Percentiles rank a stretch among this genome's conserved stretches.
Evolutionary conservation across 2,113 vertebrate species (phyloP).

Genomic region (Columbina picui): DNA sequence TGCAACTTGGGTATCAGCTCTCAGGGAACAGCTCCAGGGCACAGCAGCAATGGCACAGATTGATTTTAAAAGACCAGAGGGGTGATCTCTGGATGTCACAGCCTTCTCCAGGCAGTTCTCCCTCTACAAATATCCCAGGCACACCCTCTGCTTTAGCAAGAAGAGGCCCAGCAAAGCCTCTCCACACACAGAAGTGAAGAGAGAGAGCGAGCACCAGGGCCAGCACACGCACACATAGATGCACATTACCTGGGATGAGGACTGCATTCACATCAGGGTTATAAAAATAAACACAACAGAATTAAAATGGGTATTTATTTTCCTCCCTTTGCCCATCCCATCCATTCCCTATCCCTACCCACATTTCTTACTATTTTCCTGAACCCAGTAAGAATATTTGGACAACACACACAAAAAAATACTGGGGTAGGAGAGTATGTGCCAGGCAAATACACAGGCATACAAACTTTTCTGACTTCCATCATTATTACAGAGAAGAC

Average conservation of each 20-base stretch:
- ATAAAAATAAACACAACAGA: conserved; percentile 67
- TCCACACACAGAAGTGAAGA: neutral
- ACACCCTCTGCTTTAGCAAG: conserved; percentile 18
- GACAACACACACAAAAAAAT: neutral
- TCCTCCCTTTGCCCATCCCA: neutral
- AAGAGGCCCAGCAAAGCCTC: conserved; percentile 44
- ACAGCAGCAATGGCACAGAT: neutral
- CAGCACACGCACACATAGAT: conserved; percentile 57
- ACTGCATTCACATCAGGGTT: conserved; percentile 74
- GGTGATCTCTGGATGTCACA: neutral
- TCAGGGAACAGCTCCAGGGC: conserved; percentile 5
- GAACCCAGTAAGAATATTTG: neutral
- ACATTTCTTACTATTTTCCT: neutral
- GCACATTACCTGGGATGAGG: conserved; percentile 84
- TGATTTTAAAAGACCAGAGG: neutral
- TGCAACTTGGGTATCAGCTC: neutral
- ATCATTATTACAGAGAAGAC: neutral
- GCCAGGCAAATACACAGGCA: neutral
- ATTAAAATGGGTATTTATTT: conserved; percentile 53
- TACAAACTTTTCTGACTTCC: neutral
- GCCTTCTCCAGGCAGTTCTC: neutral
- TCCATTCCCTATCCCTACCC: neutral
- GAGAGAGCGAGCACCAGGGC: conserved; percentile 22
- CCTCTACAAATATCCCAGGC: conserved; percentile 8
- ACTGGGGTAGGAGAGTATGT: neutral